Evolutionary conservation across 2,888 invertebrate species (phyloP), one percentile per base, ranked within the genome.

Genomic region (Labia minor): DNA sequence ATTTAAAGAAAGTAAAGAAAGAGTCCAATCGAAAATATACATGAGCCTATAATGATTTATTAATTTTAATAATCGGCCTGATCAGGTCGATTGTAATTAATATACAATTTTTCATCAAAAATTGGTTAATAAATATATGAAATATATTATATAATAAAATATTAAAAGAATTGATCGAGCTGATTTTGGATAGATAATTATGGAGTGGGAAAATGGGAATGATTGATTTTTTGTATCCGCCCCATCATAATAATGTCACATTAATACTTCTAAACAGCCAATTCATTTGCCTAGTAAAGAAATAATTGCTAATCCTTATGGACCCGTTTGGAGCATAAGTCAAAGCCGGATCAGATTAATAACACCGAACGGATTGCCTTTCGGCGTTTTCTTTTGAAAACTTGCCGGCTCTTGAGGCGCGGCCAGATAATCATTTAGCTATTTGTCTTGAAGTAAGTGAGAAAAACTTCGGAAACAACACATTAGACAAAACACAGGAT

Each of bases 221-320:
- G 49, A 49, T 49, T 49, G 49, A 49, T 49, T 49, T n/a, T 49
- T 49, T 14, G 49, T 49, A 49, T 49, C 49, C 49, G 49, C 49
- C 49, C 49, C 49, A 16, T 49, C 49, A 49, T 49, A 49, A 49
- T 49, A 49, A 49, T 49, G 49, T 49, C 49, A 49, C 49, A 49
- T 49, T 49, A 49, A 49, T 49, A 49, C 49, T 49, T 49, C 49
- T 49, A 49, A 49, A 49, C 14, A 14, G 49, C 49, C 49, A 49
- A 49, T 49, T 49, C 49, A 49, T 49, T 49, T 49, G 49, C 49
- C 49, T 49, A 11, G n/a, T 49, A 49, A 49, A 49, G 49, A 49
- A 49, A 49, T 49, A 49, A 49, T 49, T 49, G 49, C 49, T 49
- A 49, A 49, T 49, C 49, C 49, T 49, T 49, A 49, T 49, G 49